These are phyloP conservation scores for Octomys mimax DNA, from an alignment of 2,797 vertebrate species.

Conservation along the genomic window DNA sequence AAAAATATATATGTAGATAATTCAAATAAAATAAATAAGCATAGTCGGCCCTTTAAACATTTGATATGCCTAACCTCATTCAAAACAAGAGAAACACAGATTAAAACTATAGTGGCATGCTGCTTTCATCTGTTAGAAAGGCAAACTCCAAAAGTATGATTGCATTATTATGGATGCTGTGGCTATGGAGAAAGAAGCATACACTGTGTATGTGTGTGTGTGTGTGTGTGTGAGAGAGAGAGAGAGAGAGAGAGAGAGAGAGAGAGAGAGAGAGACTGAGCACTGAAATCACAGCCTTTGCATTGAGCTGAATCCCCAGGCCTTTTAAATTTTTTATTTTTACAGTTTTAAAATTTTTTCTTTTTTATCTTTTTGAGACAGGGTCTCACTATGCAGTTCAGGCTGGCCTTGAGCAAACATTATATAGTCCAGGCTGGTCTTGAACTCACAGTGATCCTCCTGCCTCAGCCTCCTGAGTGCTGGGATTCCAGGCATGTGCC, in stretches of 20 bases:
- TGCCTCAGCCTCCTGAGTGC: too few species aligned
- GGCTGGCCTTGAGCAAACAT: too few species aligned
- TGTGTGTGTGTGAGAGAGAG: not conserved
- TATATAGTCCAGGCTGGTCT: too few species aligned
- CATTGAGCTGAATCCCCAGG: not conserved
- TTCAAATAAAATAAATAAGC: slow-evolving; percentile 30
- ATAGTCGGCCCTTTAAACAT: not conserved
- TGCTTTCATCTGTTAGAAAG: not conserved
- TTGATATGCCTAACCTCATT: not conserved
- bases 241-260: too few species aligned
- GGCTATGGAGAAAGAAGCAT: not conserved
- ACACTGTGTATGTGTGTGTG: not conserved
- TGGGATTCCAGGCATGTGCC: too few species aligned
- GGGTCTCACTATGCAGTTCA: too few species aligned
- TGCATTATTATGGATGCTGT: not conserved
- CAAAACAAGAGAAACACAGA: slow-evolving; percentile 20
- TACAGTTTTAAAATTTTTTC: too few species aligned
- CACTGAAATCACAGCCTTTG: not conserved
- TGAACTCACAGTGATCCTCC: too few species aligned
- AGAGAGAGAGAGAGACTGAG: too few species aligned
- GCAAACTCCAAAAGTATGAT: not conserved
- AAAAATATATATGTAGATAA: not conserved
- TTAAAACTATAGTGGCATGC: not conserved
- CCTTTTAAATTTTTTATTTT: not conserved
- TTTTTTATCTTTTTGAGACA: too few species aligned